These are phyloP conservation scores for Esox niger DNA, from an alignment of 2,113 vertebrate species.

Conservation along the genomic window DNA sequence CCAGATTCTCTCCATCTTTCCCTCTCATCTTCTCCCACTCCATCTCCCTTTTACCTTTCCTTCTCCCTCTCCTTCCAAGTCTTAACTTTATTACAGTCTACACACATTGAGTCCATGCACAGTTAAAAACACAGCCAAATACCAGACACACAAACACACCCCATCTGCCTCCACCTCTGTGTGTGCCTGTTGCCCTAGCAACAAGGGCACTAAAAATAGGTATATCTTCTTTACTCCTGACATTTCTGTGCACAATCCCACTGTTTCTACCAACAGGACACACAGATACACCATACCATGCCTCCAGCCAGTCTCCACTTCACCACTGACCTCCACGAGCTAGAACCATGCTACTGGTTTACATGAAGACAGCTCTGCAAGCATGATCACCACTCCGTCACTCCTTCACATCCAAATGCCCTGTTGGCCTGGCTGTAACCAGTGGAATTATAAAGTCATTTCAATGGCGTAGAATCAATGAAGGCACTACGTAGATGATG, in stretches of 20 bases:
- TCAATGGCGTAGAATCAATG: too few relatives aligned
- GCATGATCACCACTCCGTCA: neutral
- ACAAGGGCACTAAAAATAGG: constrained; percentile 82
- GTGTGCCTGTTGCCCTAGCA: constrained; percentile 76
- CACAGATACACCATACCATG: constrained; percentile 34
- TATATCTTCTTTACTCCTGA: constrained; percentile 75
- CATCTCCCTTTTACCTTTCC: constrained; percentile 14
- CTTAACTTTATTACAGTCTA: too few relatives aligned
- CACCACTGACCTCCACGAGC: constrained; percentile 55
- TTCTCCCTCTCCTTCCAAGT: constrained; percentile 60
- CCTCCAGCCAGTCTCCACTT: constrained; percentile 52
- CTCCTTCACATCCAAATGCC: neutral
- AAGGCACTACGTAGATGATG: too few relatives aligned
- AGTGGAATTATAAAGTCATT: too few relatives aligned
- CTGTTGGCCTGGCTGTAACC: too few relatives aligned
- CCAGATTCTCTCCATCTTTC: neutral
- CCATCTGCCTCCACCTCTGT: constrained; percentile 66
- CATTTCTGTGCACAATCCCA: constrained; percentile 73
- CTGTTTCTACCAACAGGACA: constrained; percentile 63
- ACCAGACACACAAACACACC: constrained; percentile 64
- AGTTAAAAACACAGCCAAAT: constrained; percentile 74
- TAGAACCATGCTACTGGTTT: too few relatives aligned
- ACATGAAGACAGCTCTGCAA: too few relatives aligned
- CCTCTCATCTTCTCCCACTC: constrained; percentile 8
- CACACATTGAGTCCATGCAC: too few relatives aligned